Base-by-base conservation (phyloP, 2,797 vertebrate species). In the Typhlichthys eigenmanni region DNA sequence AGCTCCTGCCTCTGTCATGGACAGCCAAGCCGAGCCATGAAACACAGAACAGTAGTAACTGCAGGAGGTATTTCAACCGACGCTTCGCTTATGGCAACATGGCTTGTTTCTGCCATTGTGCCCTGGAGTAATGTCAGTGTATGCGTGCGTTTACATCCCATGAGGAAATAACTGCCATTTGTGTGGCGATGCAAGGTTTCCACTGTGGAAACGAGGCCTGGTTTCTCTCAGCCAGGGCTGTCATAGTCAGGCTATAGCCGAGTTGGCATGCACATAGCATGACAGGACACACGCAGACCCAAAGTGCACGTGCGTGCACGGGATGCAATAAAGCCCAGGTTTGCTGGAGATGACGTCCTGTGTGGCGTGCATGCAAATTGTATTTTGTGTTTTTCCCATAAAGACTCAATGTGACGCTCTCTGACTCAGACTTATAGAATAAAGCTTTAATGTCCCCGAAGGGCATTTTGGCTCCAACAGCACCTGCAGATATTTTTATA, bases 381-480 rank as follows among this genome's bases (percentile, higher is more conserved):
- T 14, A 29, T 17, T 3, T 64, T 16, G 11, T 61, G 62, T 55
- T 1, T 5, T 53, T 3, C 3, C 19, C 13, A 2, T 2, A 1
- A 29, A 4, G 16, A 34, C 73, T 55, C 17, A 3, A 6, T 29
- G 1, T 9, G 0, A 16, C 0, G 8, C 24, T 45, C 19, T 51
- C 17, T 79, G 66, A 75, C 59, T 83, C 74, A 80, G 43, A 9
- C 38, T 43, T 43, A 43, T 43, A 1, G 38, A 29, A 3, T 29
- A 29, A 29, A 29, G 24, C 4, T 29, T 29, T 29, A 29, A 29
- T 29, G 24, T 29, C 24, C 24, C 24, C 24, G 69, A 29, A 29
- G 24, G 24, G 4, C 4, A 29, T 29, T 29, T 29, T 29, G 4
- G 24, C 24, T 29, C 24, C 24, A 29, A 29, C 24, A 29, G 24